A percentile compares a stretch with the other conserved stretches of the same genome.
phyloP scores from a whole-genome alignment of 2,113 vertebrate genomes.

The Chrysochloris asiatica region DNA sequence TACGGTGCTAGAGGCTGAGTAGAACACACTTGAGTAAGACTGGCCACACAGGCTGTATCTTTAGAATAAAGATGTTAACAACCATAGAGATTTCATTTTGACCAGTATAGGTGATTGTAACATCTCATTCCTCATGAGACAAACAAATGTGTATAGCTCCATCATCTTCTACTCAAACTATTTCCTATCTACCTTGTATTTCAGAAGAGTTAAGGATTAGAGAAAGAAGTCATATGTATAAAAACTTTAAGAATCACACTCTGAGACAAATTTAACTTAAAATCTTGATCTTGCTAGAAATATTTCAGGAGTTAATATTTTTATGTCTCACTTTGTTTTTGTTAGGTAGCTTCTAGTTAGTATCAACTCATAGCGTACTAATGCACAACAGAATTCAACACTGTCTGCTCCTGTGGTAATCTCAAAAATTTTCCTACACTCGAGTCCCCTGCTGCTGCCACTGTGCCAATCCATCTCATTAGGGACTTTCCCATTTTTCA shows the following conservation, averaged over 20 bases:
- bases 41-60: neutral
- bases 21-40: neutral
- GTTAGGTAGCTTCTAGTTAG: too few species aligned
- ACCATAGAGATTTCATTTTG: neutral
- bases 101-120: neutral
- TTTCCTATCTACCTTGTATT: neutral
- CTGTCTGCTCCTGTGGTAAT: too few species aligned
- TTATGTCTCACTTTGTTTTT: too few species aligned
- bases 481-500: too few species aligned
- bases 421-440: too few species aligned
- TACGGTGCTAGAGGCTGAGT: neutral
- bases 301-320: too few species aligned
- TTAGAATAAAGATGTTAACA: neutral
- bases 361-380: too few species aligned
- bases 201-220: neutral
- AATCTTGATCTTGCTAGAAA: neutral
- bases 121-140: too few species aligned
- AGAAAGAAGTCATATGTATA: neutral
- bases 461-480: too few species aligned
- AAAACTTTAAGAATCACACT: neutral
- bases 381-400: too few species aligned
- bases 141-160: neutral
- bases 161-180: neutral
- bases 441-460: too few species aligned
- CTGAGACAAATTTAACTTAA: neutral